Conservation (phyloP, 2,797 vertebrate species). For the Phrynocephalus guinanensis region DNA sequence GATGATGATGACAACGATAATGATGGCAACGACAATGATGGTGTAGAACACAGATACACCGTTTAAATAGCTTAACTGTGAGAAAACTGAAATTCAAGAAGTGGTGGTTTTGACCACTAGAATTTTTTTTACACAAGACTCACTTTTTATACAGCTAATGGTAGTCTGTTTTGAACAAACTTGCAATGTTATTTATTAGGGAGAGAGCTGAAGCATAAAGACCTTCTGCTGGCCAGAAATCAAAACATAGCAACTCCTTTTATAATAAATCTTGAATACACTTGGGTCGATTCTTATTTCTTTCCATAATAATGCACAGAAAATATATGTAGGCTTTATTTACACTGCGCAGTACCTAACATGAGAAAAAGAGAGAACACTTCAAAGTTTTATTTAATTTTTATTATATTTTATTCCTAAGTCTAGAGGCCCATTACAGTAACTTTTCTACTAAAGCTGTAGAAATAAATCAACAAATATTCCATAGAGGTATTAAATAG, state of each 20-base stretch:
- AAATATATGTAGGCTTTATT: slow-evolving; percentile 53
- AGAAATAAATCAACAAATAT: neutral
- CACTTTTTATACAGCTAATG: slow-evolving; percentile 27
- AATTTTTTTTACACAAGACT: neutral
- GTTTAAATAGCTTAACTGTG: slow-evolving; percentile 31
- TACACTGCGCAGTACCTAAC: slow-evolving; percentile 33
- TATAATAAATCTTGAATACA: slow-evolving; percentile 54
- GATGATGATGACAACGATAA: neutral
- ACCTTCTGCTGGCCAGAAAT: slow-evolving; percentile 54
- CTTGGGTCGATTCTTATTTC: slow-evolving; percentile 44
- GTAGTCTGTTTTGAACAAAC: slow-evolving; percentile 38
- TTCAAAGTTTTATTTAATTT: slow-evolving; percentile 23
- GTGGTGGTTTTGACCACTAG: neutral
- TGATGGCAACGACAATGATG: neutral
- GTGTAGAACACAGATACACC: neutral
- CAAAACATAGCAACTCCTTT: slow-evolving; percentile 45
- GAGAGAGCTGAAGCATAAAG: slow-evolving; percentile 25
- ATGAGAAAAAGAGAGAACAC: slow-evolving; percentile 20
- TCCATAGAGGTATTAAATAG: neutral
- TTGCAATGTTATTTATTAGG: slow-evolving; percentile 41
- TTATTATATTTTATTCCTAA: neutral
- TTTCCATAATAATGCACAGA: slow-evolving; percentile 36
- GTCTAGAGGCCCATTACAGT: neutral
- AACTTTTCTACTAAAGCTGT: neutral
- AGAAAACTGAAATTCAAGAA: slow-evolving; percentile 27